Evolutionary conservation across 2,113 vertebrate species (phyloP), one percentile per base, ranked within the genome.

Genomic region (Sapajus apella): DNA sequence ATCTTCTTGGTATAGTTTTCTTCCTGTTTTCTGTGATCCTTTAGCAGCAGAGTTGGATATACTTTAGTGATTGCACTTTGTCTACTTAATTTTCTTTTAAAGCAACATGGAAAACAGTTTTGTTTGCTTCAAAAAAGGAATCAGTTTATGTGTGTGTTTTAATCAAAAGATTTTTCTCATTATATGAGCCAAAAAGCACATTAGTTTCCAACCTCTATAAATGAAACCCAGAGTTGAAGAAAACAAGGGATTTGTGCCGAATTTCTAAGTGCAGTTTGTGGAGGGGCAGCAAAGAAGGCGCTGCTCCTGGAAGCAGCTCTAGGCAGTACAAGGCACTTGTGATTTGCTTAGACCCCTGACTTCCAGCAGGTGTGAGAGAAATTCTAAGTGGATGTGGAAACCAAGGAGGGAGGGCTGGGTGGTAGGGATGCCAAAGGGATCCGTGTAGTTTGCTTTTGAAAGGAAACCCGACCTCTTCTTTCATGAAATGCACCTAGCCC

Each of bases 71-170:
- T 77, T 92, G 40, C 16, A 77, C 79, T 97, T 91, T 94, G 73
- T 97, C 77, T 93, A 84, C 76, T 97, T 97, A 94, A 80, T 94
- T 96, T 97, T 95, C 96, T 90, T 96, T 97, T 90, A 68, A 93
- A 95, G 80, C 23, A 66, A 64, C 64, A 68, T 94, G 90, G 87
- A 96, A 97, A 91, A 97, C 95, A 91, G 61, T 89, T 94, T 95
- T 88, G 76, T 96, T 97, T 96, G 52, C 64, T 77, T 93, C 80
- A 91, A 50, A 96, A 95, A 91, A 37, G 91, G 88, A 97, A 85
- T 93, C 90, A 72, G 40, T 95, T 72, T 94, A n/a, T 94, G 77
- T 88, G 32, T 66, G 23, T 96, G 45, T 92, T 94, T 97, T 97
- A 97, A 97, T 95, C 73, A 97, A 94, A 94, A 64, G 55, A 45